Conservation (phyloP, 2,888 invertebrate genomes). For the Dromius quadrimaculatus region DNA sequence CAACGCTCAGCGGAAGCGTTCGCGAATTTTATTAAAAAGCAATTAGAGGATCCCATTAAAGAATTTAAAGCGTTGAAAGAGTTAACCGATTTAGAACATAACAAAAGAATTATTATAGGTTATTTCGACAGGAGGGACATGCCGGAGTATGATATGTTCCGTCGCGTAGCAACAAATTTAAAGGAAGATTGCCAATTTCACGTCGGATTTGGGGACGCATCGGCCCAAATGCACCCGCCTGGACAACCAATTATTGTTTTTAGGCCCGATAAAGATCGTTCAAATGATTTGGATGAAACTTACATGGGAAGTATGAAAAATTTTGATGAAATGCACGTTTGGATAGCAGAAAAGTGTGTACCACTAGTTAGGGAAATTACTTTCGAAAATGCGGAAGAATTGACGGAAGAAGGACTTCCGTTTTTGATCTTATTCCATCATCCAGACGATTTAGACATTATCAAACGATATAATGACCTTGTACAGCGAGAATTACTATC, state of each 20-base stretch:
- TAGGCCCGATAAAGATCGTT: conserved; percentile 82
- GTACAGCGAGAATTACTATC: conserved; percentile 81
- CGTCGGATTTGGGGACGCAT: conserved; percentile 88
- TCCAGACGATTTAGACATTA: conserved; percentile 83
- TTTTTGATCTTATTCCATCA: conserved; percentile 97
- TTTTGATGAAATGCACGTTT: conserved; percentile 88
- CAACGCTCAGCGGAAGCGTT: conserved; percentile 93
- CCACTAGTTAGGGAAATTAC: conserved; percentile 98
- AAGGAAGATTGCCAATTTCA: conserved; percentile 97
- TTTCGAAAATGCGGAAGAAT: conserved; percentile 99
- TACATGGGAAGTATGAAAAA: conserved; percentile 79
- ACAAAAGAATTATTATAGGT: conserved; percentile 88
- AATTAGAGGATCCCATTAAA: conserved; percentile 87
- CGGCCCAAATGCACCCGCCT: conserved; percentile 87
- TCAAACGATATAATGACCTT: conserved; percentile 87
- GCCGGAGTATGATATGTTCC: conserved; percentile 83
- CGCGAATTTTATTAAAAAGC: conserved; percentile 87
- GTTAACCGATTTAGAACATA: conserved; percentile 80
- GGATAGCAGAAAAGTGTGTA: conserved; percentile 94
- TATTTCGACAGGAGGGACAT: conserved; percentile 88
- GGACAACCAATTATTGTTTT: conserved; percentile 87
- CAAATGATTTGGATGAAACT: conserved; percentile 87
- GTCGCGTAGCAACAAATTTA: conserved; percentile 85
- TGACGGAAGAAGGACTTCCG: conserved; percentile 98
- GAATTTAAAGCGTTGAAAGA: conserved; percentile 82